These are phyloP conservation scores for Lichenostomus cassidix DNA, from an alignment of 2,113 vertebrate genomes.

Conservation along the genomic window DNA sequence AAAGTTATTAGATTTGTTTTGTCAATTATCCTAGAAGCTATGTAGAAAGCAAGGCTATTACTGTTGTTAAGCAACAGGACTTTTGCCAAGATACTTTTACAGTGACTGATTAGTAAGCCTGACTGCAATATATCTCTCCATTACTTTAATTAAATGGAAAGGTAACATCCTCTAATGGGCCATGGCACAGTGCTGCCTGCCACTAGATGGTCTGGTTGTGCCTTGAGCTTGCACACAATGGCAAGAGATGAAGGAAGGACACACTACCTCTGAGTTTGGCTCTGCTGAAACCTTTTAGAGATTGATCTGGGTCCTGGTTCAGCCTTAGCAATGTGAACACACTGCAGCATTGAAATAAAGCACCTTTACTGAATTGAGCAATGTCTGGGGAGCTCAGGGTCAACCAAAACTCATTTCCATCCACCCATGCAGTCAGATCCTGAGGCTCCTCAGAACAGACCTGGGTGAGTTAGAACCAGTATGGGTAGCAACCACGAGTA, in stretches of 20 bases:
- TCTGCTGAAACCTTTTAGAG: background rate
- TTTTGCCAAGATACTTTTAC: background rate
- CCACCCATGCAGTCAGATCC: background rate
- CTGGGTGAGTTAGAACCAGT: background rate
- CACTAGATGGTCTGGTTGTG: background rate
- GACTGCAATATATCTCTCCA: background rate
- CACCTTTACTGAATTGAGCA: background rate
- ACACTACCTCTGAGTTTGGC: background rate
- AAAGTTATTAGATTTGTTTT: background rate
- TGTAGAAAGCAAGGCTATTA: background rate
- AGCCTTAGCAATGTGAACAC: background rate
- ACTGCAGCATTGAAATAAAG: background rate
- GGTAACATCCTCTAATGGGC: background rate
- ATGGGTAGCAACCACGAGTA: background rate
- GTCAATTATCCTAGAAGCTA: background rate
- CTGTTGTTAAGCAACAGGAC: background rate
- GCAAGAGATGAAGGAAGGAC: background rate
- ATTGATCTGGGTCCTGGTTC: background rate
- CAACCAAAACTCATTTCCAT: background rate
- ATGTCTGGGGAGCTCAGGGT: background rate
- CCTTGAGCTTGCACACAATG: background rate
- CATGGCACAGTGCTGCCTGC: background rate
- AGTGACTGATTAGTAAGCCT: background rate
- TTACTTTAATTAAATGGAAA: slow-evolving; percentile 29
- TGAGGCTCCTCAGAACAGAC: background rate